Evolutionary conservation across 2,113 vertebrate species (phyloP), one percentile per base, ranked within the genome.

Genomic region (Lophura nycthemera): DNA sequence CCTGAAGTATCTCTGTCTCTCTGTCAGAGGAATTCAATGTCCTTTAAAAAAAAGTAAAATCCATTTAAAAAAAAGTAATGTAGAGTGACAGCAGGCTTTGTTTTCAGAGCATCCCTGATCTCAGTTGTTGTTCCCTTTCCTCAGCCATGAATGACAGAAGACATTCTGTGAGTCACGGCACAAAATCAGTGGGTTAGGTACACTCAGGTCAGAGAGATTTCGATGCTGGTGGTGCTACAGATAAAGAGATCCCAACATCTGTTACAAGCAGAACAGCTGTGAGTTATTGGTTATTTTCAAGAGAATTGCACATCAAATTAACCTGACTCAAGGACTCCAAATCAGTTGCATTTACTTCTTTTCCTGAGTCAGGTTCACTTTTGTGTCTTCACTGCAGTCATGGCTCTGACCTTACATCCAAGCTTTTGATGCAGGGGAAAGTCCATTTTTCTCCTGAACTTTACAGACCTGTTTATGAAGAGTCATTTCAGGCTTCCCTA

Each of bases 1-100:
- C 13, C 52, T 16, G 14, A 54, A 54, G 38, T 18, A 64, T 13
- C 34, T 63, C 22, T 38, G 6, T 8, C 30, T 20, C 15, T 24
- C 9, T 52, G 38, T 52, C 47, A 71, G 69, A 71, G 47, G 47
- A 52, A 12, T 50, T 52, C 34, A 38, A 18, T 64, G 18, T 10
- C 64, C 56, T 74, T 27, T 24, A 66, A 38, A 56, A 56, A 54
- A 54, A 54, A 56, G 17, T 32, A 56, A 32, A 56, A 69, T 84
- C 43, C 20, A 20, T 21, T 29, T 3, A 4, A 54, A 54, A 57
- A 42, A 5, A 24, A 71, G 36, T 3, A 77, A 83, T 24, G 15
- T 34, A 18, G 32, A 63, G 4, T 0, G 1, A 36, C 2, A 64
- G 38, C 8, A 38, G 22, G 14, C 11, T 67, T 11, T 42, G 13